Conservation (phyloP, 2,113 vertebrate species). For the Chauna torquata region DNA sequence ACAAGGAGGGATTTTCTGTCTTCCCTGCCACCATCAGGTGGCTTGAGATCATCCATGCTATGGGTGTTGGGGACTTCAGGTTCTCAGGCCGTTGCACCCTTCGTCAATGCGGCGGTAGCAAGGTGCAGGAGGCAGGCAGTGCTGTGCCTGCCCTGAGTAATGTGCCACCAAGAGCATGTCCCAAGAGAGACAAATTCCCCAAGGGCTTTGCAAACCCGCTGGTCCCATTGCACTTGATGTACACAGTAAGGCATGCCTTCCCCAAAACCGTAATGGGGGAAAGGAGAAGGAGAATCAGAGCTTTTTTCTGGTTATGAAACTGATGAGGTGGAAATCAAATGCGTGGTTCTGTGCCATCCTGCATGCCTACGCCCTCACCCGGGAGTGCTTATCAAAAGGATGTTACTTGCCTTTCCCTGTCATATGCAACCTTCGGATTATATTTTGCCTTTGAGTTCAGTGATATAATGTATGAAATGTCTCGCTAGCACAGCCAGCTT, state of each 20-base stretch:
- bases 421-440: not conserved
- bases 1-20: rapidly evolving
- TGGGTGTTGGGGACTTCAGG: not conserved
- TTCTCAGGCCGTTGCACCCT: not conserved
- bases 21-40: rapidly evolving
- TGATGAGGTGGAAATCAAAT: not conserved
- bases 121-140: not conserved
- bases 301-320: not conserved
- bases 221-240: rapidly evolving
- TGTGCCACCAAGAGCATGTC: rapidly evolving
- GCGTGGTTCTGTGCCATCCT: not conserved
- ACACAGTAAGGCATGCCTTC: not conserved
- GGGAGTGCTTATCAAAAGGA: not conserved
- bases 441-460: not conserved
- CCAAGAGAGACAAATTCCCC: not conserved
- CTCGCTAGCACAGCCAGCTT: not conserved
- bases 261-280: not conserved
- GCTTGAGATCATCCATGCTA: not conserved
- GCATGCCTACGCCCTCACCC: rapidly evolving
- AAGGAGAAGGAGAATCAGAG: not conserved
- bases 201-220: not conserved
- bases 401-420: not conserved
- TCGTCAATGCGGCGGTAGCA: not conserved
- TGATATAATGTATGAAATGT: not conserved
- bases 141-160: rapidly evolving